Conservation (phyloP, 2,888 invertebrate species). For the Elgonia sp. region DNA sequence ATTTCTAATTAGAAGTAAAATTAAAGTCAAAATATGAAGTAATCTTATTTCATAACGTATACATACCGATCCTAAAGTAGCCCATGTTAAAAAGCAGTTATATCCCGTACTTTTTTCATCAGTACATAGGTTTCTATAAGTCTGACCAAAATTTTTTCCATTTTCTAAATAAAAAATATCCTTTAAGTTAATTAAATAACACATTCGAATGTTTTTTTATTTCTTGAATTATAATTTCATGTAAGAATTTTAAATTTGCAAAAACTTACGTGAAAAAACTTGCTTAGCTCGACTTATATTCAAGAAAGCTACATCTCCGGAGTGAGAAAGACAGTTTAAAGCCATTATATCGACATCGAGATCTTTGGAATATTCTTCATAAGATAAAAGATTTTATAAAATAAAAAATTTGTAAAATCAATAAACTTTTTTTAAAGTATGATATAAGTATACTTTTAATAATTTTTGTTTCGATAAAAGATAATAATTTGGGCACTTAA, state of each 20-base stretch:
- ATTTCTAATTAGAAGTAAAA: no score
- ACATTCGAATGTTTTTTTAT: constrained; percentile 1
- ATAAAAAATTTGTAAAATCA: no score
- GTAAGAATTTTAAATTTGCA: no score
- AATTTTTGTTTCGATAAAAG: no score
- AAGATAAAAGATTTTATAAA: constrained; percentile 51
- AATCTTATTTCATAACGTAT: constrained; percentile 85
- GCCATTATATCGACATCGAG: constrained; percentile 71
- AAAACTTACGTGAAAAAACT: constrained; percentile 88
- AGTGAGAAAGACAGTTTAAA: constrained; percentile 89
- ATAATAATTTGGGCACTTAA: no score
- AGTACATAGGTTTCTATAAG: constrained; percentile 81
- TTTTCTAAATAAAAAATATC: constrained; percentile 54
- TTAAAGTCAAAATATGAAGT: no score
- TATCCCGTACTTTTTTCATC: constrained; percentile 73
- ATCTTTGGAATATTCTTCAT: constrained; percentile 47
- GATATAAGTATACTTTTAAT: no score
- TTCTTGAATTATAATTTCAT: constrained; percentile 52
- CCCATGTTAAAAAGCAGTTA: constrained; percentile 84
- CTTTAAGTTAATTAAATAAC: no score
- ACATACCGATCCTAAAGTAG: constrained; percentile 79
- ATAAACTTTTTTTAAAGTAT: no score
- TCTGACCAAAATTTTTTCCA: constrained; percentile 45
- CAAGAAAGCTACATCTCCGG: constrained; percentile 93
- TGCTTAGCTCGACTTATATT: constrained; percentile 89